Conservation (phyloP, 2,888 invertebrate genomes). For the Polietes domitor region DNA sequence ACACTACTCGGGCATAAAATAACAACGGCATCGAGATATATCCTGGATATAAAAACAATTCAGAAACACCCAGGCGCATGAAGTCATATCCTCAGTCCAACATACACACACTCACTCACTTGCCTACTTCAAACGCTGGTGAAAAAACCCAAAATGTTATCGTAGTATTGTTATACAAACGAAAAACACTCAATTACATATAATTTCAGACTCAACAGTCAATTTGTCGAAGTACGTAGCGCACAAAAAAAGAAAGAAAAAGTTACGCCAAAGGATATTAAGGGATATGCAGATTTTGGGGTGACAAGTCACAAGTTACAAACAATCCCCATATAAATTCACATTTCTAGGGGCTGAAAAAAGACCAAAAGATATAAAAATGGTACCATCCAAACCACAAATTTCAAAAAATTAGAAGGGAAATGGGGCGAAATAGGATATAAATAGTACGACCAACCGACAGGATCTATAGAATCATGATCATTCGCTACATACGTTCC, state of each 20-base stretch:
- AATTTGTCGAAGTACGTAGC: conserved; percentile 58
- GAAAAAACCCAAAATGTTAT: conserved; percentile 34
- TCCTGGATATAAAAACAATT: conserved; percentile 47
- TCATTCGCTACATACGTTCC: too few species aligned
- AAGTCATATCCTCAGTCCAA: conserved; percentile 29
- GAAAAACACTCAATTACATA: conserved; percentile 67
- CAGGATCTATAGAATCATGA: too few species aligned
- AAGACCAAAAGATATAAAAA: too few species aligned
- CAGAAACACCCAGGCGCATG: conserved; percentile 34
- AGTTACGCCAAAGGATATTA: conserved; percentile 27
- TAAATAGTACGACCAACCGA: too few species aligned
- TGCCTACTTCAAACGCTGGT: conserved; percentile 31
- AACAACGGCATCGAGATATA: conserved; percentile 53
- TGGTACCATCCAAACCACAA: too few species aligned
- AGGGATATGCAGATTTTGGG: background rate
- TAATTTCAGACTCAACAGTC: conserved; percentile 65
- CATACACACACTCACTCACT: conserved; percentile 15
- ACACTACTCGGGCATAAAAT: conserved; percentile 37
- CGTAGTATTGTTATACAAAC: conserved; percentile 57
- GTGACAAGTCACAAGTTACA: too few species aligned
- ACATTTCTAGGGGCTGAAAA: too few species aligned
- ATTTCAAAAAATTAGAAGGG: too few species aligned
- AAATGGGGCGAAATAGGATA: too few species aligned
- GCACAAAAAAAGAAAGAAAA: conserved; percentile 45
- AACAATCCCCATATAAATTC: too few species aligned